phyloP scores from a whole-genome alignment of 2,797 vertebrate genomes.

The Myotis findleyi region DNA sequence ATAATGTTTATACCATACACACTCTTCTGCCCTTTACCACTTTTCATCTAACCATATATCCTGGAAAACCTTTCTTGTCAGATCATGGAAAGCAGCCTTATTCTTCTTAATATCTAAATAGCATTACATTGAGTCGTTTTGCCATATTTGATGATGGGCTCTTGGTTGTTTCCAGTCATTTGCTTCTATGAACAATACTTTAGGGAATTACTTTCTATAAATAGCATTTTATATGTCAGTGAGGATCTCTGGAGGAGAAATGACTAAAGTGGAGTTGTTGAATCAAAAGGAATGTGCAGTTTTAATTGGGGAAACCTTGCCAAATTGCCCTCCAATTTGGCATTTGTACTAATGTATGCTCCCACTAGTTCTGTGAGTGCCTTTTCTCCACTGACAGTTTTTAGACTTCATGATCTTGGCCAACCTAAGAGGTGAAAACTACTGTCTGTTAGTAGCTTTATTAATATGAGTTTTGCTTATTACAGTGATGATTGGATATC shows the following conservation, averaged over 20 bases:
- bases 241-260: constrained; percentile 59
- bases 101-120: not conserved
- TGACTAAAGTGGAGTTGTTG: constrained; percentile 45
- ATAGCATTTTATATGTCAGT: constrained; percentile 62
- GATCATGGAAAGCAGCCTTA: not conserved
- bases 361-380: not conserved
- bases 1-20: not conserved
- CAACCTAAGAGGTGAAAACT: not conserved
- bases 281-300: constrained; percentile 44
- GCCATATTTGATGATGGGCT: not conserved
- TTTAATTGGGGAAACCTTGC: constrained; percentile 47
- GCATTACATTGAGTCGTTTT: not conserved
- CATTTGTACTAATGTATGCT: not conserved
- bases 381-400: not conserved
- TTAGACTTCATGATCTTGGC: not conserved
- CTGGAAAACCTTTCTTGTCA: not conserved
- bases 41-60: not conserved
- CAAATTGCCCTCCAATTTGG: constrained; percentile 62
- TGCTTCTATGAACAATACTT: constrained; percentile 52
- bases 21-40: not conserved
- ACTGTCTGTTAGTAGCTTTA: constrained; percentile 13
- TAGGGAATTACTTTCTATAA: constrained; percentile 65
- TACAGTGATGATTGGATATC: not conserved
- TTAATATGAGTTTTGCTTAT: not conserved
- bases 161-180: constrained; percentile 27